Evolutionary conservation across 1,140 invertebrate species (phyloP).

Genomic region (Forficula auricularia): DNA sequence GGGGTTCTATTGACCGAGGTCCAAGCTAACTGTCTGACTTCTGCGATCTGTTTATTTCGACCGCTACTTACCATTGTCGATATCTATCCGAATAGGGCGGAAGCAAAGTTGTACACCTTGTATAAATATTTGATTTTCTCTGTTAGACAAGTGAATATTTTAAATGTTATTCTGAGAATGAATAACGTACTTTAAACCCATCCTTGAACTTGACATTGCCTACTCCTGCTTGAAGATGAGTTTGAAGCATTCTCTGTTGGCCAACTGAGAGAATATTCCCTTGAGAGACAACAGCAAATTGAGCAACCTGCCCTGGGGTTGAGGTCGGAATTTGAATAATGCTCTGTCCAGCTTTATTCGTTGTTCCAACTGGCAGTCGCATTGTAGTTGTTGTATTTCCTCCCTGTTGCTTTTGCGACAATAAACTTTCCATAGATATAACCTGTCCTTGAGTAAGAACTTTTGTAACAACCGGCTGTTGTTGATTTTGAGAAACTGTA

Average conservation of each 20-base stretch:
- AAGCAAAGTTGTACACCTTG: no score
- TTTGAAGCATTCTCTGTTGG: slow-evolving; percentile 14
- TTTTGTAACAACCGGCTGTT: slow-evolving; percentile 34
- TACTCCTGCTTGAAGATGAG: slow-evolving; percentile 1
- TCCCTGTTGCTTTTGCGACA: slow-evolving; percentile 30
- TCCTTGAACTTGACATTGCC: no score
- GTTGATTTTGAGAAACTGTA: slow-evolving; percentile 27
- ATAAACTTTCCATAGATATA: slow-evolving; percentile 44
- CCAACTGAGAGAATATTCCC: slow-evolving; percentile 24
- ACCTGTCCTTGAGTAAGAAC: slow-evolving; percentile 41
- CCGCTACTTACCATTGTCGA: no score
- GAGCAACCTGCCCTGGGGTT: slow-evolving; percentile 17
- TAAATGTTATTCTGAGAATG: no score
- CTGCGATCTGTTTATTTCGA: no score
- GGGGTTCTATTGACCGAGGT: no score
- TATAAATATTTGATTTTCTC: no score
- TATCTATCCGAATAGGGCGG: no score
- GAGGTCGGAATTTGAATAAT: slow-evolving; percentile 23
- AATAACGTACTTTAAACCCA: no score
- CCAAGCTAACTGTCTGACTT: no score
- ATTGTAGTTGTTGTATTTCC: slow-evolving; percentile 16
- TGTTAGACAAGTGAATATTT: no score
- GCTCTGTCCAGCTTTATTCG: slow-evolving; percentile 26
- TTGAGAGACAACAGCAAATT: slow-evolving; percentile 28
- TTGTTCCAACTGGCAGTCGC: slow-evolving; percentile 19